Evolutionary conservation across 2,888 invertebrate genomes (phyloP).

Genomic region (Leptopilina syphax): DNA sequence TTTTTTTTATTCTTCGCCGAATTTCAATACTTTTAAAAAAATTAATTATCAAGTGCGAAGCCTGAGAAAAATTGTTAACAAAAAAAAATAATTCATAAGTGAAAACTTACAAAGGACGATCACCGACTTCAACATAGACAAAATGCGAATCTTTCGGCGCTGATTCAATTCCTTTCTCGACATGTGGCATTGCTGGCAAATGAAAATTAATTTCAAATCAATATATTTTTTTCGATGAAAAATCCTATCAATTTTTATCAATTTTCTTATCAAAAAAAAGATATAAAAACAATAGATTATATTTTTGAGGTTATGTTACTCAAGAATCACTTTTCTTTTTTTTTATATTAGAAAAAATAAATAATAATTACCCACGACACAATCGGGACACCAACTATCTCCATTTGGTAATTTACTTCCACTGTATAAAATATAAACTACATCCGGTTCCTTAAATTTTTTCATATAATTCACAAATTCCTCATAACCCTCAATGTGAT

Average conservation of each 20-base stretch:
- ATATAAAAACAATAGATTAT: not conserved
- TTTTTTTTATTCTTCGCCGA: no score
- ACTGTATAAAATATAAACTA: slow-evolving; percentile 81
- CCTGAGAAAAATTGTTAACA: no score
- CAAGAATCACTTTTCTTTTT: no score
- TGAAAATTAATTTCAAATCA: slow-evolving; percentile 23
- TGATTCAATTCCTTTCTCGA: slow-evolving; percentile 82
- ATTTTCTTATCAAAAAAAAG: not conserved
- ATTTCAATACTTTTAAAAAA: no score
- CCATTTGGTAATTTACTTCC: slow-evolving; percentile 83
- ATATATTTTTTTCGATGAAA: not conserved
- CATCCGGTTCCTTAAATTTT: slow-evolving; percentile 77
- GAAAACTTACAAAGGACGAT: slow-evolving; percentile 83
- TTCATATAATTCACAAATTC: slow-evolving; percentile 80
- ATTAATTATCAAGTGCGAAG: no score
- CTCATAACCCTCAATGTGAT: slow-evolving; percentile 81
- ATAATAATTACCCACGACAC: slow-evolving; percentile 84
- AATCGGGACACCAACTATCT: slow-evolving; percentile 93
- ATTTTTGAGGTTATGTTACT: slow-evolving; percentile 3
- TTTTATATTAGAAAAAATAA: no score
- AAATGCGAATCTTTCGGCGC: slow-evolving; percentile 83
- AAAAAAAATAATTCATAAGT: no score
- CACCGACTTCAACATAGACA: slow-evolving; percentile 88
- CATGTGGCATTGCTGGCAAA: slow-evolving; percentile 86
- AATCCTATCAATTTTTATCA: not conserved